Percentiles rank a stretch among this genome's conserved stretches.
Evolutionary conservation across 2,888 invertebrate genomes (phyloP).

Genomic region (Marronus borbonicus): DNA sequence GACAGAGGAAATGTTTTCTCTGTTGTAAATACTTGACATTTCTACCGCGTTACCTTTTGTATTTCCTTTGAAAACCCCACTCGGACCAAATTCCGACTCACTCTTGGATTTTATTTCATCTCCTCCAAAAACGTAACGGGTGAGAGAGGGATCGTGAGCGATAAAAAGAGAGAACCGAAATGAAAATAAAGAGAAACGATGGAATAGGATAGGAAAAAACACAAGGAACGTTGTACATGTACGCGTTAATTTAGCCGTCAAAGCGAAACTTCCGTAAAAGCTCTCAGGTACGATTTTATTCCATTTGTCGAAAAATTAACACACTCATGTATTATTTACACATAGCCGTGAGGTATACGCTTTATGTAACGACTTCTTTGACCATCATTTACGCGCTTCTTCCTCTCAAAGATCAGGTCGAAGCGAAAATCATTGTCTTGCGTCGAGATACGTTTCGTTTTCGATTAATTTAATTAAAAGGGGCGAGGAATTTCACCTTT

Average conservation of each 20-base stretch:
- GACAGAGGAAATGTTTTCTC: constrained; percentile 36
- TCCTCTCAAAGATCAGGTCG: no score
- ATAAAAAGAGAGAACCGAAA: not conserved
- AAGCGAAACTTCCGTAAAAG: constrained; percentile 21
- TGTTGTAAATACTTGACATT: constrained; percentile 44
- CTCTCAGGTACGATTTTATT: constrained; percentile 29
- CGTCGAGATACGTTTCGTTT: no score
- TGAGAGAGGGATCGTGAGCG: not conserved
- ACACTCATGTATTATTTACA: constrained; percentile 25
- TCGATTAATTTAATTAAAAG: no score
- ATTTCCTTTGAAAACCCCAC: constrained; percentile 27
- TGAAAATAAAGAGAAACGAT: not conserved
- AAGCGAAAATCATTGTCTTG: no score
- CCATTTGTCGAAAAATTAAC: constrained; percentile 32
- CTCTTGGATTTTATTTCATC: constrained; percentile 37
- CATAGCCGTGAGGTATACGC: no score
- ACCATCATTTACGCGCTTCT: no score
- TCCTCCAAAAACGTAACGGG: not conserved
- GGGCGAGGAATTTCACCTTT: no score
- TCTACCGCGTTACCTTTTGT: constrained; percentile 41
- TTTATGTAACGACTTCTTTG: no score
- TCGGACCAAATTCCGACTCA: constrained; percentile 12
- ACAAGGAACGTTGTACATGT: not conserved
- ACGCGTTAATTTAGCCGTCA: constrained; percentile 42
- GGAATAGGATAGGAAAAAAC: not conserved